These are phyloP conservation scores for Ruditapes philippinarum DNA, from an alignment of 1,140 invertebrate genomes.

Conservation along the genomic window DNA sequence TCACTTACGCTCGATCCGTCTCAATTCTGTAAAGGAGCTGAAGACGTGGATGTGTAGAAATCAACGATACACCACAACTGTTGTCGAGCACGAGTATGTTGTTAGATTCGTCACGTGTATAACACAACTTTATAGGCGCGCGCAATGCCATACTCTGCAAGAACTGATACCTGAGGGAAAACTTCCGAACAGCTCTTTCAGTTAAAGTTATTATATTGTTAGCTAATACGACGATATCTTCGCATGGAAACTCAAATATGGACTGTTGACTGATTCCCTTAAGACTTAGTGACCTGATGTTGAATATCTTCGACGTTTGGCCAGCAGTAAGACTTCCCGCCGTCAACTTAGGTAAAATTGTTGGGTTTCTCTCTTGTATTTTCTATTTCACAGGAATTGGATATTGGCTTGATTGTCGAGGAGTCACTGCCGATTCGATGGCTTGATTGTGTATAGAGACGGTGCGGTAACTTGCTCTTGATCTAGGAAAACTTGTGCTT, in stretches of 20 bases:
- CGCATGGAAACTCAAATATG: slow-evolving; percentile 57
- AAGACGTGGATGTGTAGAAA: slow-evolving; percentile 48
- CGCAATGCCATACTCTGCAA: slow-evolving; percentile 49
- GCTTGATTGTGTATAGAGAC: slow-evolving; percentile 6
- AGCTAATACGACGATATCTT: slow-evolving; percentile 51
- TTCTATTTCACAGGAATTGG: slow-evolving; percentile 36
- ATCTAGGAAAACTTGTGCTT: slow-evolving; percentile 32
- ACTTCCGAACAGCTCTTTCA: slow-evolving; percentile 61
- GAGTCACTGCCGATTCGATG: neutral
- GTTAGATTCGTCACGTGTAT: slow-evolving; percentile 39
- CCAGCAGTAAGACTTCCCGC: slow-evolving; percentile 19
- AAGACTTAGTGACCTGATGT: slow-evolving; percentile 22
- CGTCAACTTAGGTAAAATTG: slow-evolving; percentile 51
- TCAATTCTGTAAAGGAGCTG: slow-evolving; percentile 56
- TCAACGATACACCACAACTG: slow-evolving; percentile 51
- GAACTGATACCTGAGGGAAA: slow-evolving; percentile 59
- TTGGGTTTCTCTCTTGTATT: slow-evolving; percentile 48
- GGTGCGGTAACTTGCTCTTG: slow-evolving; percentile 42
- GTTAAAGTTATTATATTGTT: slow-evolving; percentile 62
- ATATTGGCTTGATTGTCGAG: too few relatives aligned
- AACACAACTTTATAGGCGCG: slow-evolving; percentile 48
- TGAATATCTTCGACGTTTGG: slow-evolving; percentile 59
- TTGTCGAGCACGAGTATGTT: slow-evolving; percentile 56
- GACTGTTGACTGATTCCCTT: slow-evolving; percentile 63
- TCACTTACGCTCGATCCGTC: slow-evolving; percentile 60